Evolutionary conservation across 2,888 invertebrate species (phyloP).

Genomic region (Camptogramma bilineatum): DNA sequence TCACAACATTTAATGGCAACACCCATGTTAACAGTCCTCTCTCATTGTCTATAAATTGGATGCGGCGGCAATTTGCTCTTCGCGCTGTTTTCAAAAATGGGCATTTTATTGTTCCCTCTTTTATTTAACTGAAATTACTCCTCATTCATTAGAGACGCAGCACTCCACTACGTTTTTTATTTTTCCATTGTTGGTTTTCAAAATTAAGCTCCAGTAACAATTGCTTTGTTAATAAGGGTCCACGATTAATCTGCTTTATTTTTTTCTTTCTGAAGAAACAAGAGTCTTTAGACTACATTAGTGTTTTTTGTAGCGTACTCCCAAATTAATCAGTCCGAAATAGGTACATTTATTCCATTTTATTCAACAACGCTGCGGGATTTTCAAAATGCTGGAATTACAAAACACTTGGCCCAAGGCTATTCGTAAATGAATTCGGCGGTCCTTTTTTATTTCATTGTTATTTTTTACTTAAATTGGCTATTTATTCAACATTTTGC

Average conservation of each 20-base stretch:
- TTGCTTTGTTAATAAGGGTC: conserved; percentile 81
- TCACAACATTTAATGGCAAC: conserved; percentile 60
- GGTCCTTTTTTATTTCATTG: conserved; percentile 23
- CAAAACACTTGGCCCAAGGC: conserved; percentile 25
- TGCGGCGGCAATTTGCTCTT: conserved; percentile 74
- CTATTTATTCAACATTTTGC: conserved; percentile 2
- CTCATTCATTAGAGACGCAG: conserved; percentile 80
- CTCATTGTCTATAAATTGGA: conserved; percentile 76
- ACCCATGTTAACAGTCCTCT: conserved; percentile 70
- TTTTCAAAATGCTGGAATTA: conserved; percentile 27
- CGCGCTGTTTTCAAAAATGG: conserved; percentile 75
- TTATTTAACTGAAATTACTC: conserved; percentile 82
- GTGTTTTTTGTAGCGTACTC: conserved; percentile 50
- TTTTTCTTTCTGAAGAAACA: conserved; percentile 60
- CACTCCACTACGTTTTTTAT: conserved; percentile 76
- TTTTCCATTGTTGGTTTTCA: conserved; percentile 82
- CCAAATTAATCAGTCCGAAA: conserved; percentile 54
- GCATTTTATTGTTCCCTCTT: conserved; percentile 80
- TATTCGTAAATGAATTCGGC: conserved; percentile 29
- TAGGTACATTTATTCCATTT: conserved; percentile 43
- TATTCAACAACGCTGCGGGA: conserved; percentile 24
- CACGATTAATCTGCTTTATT: conserved; percentile 70
- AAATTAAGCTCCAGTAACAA: conserved; percentile 80
- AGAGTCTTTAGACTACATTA: conserved; percentile 55
- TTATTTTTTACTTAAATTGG: conserved; percentile 15